A percentile compares a stretch with the other conserved stretches of the same genome.
phyloP scores from a whole-genome alignment of 2,113 vertebrate genomes.

The Lasiurus cinereus region DNA sequence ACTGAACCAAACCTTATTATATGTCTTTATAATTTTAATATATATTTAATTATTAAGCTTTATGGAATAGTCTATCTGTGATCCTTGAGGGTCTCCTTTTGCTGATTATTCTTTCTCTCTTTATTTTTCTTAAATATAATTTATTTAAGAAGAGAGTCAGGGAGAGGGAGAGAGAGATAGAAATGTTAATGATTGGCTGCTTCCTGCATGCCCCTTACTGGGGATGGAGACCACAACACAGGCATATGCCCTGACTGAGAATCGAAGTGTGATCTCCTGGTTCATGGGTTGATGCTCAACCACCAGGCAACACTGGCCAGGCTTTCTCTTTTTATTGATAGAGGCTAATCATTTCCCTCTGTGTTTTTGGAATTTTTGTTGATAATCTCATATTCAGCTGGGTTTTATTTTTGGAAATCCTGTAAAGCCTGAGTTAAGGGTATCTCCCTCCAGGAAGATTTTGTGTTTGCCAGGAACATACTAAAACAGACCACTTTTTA shows the following conservation, averaged over 20 bases:
- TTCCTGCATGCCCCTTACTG: too few species aligned
- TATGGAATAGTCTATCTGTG: neutral
- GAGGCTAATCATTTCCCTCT: neutral
- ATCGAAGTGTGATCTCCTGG: too few species aligned
- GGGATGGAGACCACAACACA: too few species aligned
- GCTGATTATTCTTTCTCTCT: neutral
- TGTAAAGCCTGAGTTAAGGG: neutral
- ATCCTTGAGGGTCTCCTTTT: slow-evolving; percentile 4
- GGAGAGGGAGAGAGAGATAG: too few species aligned
- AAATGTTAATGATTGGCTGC: too few species aligned
- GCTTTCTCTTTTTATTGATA: neutral
- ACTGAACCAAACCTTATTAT: too few species aligned
- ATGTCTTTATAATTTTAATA: neutral
- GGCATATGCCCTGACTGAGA: too few species aligned
- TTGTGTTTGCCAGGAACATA: neutral
- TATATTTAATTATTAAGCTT: neutral
- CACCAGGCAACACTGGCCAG: too few species aligned
- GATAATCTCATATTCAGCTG: neutral
- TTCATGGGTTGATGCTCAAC: too few species aligned
- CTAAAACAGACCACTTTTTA: neutral
- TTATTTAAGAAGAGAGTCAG: too few species aligned
- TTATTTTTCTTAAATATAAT: too few species aligned
- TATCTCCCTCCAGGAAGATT: neutral
- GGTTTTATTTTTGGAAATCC: neutral
- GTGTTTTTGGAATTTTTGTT: neutral